A percentile compares a stretch with the other conserved stretches of the same genome.
phyloP scores from a whole-genome alignment of 2,888 invertebrate genomes.

The Brachycybe producta region DNA sequence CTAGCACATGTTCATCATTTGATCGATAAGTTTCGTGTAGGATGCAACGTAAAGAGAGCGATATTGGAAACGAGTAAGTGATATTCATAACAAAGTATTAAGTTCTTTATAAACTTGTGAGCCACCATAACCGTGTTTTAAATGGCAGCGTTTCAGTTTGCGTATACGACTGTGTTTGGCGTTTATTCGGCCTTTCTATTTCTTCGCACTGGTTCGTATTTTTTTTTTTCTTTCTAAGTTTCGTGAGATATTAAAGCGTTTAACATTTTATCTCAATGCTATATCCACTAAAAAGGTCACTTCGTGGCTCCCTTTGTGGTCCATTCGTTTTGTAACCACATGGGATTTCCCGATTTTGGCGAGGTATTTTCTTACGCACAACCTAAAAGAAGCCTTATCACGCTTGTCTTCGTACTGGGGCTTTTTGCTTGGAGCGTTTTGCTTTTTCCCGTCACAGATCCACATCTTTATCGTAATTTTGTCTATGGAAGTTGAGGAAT shows the following conservation, averaged over 20 bases:
- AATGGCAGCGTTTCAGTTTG: constrained; percentile 56
- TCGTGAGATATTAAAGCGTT: constrained; percentile 8
- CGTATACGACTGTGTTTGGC: constrained; percentile 84
- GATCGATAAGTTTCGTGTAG: constrained; percentile 59
- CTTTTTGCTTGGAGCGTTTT: constrained; percentile 62
- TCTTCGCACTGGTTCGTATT: constrained; percentile 56
- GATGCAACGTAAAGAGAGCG: constrained; percentile 54
- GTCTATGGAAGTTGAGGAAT: constrained; percentile 5
- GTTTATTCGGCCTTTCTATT: constrained; percentile 88
- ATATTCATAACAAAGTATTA: background rate
- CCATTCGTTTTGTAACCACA: constrained; percentile 91
- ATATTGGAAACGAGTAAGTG: constrained; percentile 57
- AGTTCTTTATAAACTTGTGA: background rate
- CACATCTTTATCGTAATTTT: constrained; percentile 40
- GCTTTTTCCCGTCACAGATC: constrained; percentile 61
- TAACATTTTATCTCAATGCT: constrained; percentile 11
- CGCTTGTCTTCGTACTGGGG: constrained; percentile 57
- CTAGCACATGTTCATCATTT: constrained; percentile 85
- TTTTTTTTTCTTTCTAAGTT: constrained; percentile 9
- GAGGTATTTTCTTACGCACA: constrained; percentile 50
- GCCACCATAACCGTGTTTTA: constrained; percentile 13
- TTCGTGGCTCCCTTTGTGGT: constrained; percentile 73
- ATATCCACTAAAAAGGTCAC: too few species aligned
- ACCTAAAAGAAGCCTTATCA: constrained; percentile 48
- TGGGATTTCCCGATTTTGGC: constrained; percentile 83